Percentiles rank a stretch among this genome's conserved stretches.
These are phyloP conservation scores for Lepilemur ruficaudatus DNA, from an alignment of 2,797 vertebrate species.

Conservation along the genomic window DNA sequence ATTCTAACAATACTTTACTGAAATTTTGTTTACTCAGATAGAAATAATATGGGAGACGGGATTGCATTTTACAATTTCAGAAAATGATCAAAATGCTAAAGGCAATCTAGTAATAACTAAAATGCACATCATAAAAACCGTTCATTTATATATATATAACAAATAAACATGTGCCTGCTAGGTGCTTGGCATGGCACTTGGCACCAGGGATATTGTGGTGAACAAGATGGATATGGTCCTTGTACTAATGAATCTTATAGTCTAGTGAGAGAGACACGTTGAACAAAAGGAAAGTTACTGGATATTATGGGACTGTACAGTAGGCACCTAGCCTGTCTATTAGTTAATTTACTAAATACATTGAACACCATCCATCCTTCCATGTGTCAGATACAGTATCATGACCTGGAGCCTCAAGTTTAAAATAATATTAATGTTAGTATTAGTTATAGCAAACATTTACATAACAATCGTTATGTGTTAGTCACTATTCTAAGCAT, in stretches of 20 bases:
- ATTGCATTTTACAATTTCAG: background rate
- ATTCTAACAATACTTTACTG: background rate
- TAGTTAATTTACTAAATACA: slow-evolving; percentile 17
- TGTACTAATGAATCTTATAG: background rate
- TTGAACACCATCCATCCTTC: background rate
- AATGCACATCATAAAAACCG: background rate
- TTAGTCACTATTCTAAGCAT: background rate
- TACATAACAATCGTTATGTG: background rate
- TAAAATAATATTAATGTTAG: background rate
- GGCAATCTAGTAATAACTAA: slow-evolving; percentile 8
- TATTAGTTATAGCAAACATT: background rate
- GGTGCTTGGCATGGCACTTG: background rate
- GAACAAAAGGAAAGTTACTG: background rate
- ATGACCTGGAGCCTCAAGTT: background rate
- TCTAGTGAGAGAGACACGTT: background rate
- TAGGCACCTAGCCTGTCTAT: background rate
- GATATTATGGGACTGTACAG: background rate
- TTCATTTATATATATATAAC: background rate
- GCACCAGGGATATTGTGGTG: background rate
- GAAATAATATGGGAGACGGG: background rate
- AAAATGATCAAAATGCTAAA: slow-evolving; percentile 21
- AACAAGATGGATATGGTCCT: background rate
- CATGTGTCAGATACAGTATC: background rate
- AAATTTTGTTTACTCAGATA: background rate
- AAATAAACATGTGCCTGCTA: background rate